Evolutionary conservation across 2,113 vertebrate species (phyloP), one percentile per base, ranked within the genome.

Genomic region (Erpornis zantholeuca): DNA sequence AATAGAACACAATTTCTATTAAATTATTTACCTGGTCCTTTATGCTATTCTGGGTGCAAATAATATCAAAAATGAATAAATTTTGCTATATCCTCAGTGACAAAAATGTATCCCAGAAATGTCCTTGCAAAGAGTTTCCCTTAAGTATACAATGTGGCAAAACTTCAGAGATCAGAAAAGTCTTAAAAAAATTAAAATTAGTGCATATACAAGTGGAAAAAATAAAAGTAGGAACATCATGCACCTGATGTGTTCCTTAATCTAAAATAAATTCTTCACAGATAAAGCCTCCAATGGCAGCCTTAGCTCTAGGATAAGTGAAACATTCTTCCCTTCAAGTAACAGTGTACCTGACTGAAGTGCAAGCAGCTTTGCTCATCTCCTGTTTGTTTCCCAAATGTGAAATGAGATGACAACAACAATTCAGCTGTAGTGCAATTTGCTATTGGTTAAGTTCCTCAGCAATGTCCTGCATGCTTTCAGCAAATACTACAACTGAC

Each of bases 281-380:
- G 98, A 98, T 98, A 93, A 96, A 97, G 97, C 98, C 98, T 98
- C 97, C 95, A 93, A 97, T 95, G 95, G 98, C 98, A 99, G 98
- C 98, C 98, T 98, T 96, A 97, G 98, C 97, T 97, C 98, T 97
- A 97, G 97, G 98, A 97, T 98, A 98, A 98, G 97, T 98, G 98
- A 98, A 98, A 98, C 98, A 98, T 98, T 98, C 98, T 98, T 98
- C 98, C 98, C 98, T 98, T 98, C 98, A 98, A 98, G 99, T 98
- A 98, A 98, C 99, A 99, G 99, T 99, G 99, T 99, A 99, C 99
- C 99, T 99, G 99, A 99, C 98, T 98, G 98, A 98, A 98, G 98
- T 98, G 98, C 98, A 98, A 97, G 98, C 98, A 98, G 98, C 97
- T 96, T 95, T 85, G 96, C 97, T 97, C 98, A 98, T 98, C 98